Base-by-base conservation (phyloP, 2,888 invertebrate species). In the Agrotis clavis region DNA sequence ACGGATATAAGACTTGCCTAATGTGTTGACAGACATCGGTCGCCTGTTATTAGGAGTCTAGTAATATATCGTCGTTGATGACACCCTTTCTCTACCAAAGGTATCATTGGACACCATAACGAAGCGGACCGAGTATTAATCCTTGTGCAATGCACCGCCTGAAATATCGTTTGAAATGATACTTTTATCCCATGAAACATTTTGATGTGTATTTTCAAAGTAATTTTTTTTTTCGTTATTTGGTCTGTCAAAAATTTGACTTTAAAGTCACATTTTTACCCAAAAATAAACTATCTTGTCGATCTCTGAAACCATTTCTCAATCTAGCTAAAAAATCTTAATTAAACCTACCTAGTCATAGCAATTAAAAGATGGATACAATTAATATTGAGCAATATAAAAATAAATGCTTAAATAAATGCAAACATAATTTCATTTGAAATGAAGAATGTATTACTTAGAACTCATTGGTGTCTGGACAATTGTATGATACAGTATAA, bases 381-480 rank as follows among this genome's bases (percentile, higher is more conserved):
- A 77, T 82, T 81, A 86, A 78, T 85, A 88, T 90, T 95, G 94
- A 95, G 95, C 95, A 95, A 94, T 87, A 88, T 84, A 86, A 90
- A 85, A 76, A 85, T 90, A 93, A 92, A 93, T 90, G 90, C 90
- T 87, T 85, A 82, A 64, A 77, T 92, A 94, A 93, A 94, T 92
- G 94, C 92, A 88, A 88, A 81, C 18, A 41, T 41, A 72, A 82
- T 70, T 83, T 86, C 75, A 84, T 78, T 87, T 83, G 59, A 85
- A 76, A 85, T 73, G 78, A 89, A 86, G 84, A 84, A 88, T 86
- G 84, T 87, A 89, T 86, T 86, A 90, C 87, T 74, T 91, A 92
- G 89, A 90, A 88, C 90, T 95, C 94, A 95, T 95, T 95, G 95
- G 94, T 95, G 92, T 86, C 65, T 83, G 77, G 81, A 82, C 66